phyloP scores from a whole-genome alignment of 2,888 invertebrate genomes.

The Glaucopsyche alexis region DNA sequence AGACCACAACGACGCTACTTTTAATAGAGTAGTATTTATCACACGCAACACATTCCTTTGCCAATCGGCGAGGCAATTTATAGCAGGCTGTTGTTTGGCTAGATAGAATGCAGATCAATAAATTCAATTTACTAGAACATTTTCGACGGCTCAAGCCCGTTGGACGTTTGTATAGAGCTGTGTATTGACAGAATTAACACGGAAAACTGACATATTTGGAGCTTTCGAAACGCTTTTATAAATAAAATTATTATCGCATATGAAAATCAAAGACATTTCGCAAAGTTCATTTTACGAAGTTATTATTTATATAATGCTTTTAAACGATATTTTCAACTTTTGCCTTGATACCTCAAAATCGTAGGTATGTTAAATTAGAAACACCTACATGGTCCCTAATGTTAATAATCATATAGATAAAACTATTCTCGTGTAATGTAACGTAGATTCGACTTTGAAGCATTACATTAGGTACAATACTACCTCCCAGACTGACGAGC shows the following conservation, averaged over 20 bases:
- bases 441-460: no score
- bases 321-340: not conserved
- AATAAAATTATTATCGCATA: not conserved
- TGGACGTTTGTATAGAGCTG: slow-evolving; percentile 24
- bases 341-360: not conserved
- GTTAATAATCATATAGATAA: no score
- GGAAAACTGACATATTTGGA: slow-evolving; percentile 11
- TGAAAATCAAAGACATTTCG: not conserved
- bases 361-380: no score
- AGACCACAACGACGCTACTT: not conserved
- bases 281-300: not conserved
- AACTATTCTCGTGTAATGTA: no score
- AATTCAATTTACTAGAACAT: slow-evolving; percentile 31
- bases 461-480: no score
- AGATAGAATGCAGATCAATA: slow-evolving; percentile 32
- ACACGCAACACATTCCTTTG: slow-evolving; percentile 9
- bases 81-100: slow-evolving; percentile 29
- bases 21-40: not conserved
- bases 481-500: no score
- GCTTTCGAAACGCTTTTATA: slow-evolving; percentile 5
- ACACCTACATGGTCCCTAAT: no score
- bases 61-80: slow-evolving; percentile 27
- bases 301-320: not conserved
- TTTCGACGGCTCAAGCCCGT: slow-evolving; percentile 25
- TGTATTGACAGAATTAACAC: slow-evolving; percentile 21